These are phyloP conservation scores for Zele albiditarsus DNA, from an alignment of 2,888 invertebrate genomes.

Conservation along the genomic window DNA sequence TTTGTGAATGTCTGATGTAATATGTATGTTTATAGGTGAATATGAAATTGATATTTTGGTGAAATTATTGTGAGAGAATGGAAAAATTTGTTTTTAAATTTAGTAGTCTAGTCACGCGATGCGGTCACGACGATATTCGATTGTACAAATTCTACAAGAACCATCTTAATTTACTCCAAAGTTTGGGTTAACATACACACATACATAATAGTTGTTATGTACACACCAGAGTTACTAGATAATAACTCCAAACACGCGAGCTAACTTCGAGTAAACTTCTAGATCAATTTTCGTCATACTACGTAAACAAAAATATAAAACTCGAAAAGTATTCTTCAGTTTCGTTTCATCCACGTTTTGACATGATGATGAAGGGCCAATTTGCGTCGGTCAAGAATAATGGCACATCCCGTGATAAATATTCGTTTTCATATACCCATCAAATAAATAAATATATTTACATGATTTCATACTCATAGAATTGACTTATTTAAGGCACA, in stretches of 20 bases:
- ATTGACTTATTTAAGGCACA: background rate
- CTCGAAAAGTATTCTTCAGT: constrained; percentile 45
- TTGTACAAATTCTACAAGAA: constrained; percentile 24
- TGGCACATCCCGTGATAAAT: background rate
- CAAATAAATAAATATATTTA: background rate
- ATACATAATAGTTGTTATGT: background rate
- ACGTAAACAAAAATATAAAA: background rate
- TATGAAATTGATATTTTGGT: background rate
- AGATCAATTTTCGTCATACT: constrained; percentile 10
- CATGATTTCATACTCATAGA: background rate
- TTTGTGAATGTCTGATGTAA: background rate
- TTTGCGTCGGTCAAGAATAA: constrained; percentile 25
- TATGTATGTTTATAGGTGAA: background rate
- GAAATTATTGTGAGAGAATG: background rate
- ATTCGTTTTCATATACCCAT: background rate
- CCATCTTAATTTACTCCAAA: constrained; percentile 31
- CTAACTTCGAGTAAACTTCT: constrained; percentile 23
- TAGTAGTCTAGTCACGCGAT: constrained; percentile 13
- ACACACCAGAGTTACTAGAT: constrained; percentile 12
- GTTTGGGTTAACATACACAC: background rate
- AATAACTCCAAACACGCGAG: constrained; percentile 27
- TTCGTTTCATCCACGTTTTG: constrained; percentile 59
- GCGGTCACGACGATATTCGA: constrained; percentile 10
- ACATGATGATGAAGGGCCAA: constrained; percentile 59
- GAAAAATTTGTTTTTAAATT: background rate